Percentiles rank a stretch among this genome's conserved stretches.
phyloP scores from a whole-genome alignment of 2,113 vertebrate species.

The Pelmatolapia mariae region DNA sequence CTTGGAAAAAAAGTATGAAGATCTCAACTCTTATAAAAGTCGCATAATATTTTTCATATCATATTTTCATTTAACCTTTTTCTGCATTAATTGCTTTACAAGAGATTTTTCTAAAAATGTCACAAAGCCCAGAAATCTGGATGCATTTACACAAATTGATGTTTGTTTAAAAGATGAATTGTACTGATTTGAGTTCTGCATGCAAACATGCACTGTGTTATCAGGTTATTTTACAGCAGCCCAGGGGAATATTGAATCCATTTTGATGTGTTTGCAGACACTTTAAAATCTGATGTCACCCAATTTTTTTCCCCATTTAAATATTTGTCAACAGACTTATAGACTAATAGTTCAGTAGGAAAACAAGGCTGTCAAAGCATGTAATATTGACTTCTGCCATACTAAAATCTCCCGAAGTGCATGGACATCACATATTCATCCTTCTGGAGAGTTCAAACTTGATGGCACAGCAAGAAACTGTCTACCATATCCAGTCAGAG shows the following conservation, averaged over 20 bases:
- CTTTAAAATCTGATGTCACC: neutral
- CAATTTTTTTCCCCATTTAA: neutral
- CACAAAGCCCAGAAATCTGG: neutral
- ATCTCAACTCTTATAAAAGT: neutral
- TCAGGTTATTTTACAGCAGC: neutral
- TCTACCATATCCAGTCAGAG: neutral
- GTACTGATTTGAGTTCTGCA: neutral
- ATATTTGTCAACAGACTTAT: neutral
- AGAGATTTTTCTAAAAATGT: neutral
- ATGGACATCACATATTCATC: slow-evolving; percentile 5
- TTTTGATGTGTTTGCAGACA: neutral
- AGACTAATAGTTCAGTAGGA: neutral
- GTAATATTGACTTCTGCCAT: neutral
- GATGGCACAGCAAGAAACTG: neutral
- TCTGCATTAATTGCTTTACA: neutral
- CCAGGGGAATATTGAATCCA: neutral
- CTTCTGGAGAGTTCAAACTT: neutral
- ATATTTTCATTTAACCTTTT: neutral
- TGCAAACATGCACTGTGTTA: neutral
- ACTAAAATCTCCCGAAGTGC: slow-evolving; percentile 1
- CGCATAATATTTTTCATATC: neutral
- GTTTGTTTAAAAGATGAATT: neutral
- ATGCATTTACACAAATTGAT: neutral
- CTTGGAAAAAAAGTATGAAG: neutral
- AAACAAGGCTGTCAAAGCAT: neutral